Percentiles rank a stretch among this genome's conserved stretches.
Conservation (phyloP, 2,113 vertebrate genomes). For the Pantherophis guttatus region DNA sequence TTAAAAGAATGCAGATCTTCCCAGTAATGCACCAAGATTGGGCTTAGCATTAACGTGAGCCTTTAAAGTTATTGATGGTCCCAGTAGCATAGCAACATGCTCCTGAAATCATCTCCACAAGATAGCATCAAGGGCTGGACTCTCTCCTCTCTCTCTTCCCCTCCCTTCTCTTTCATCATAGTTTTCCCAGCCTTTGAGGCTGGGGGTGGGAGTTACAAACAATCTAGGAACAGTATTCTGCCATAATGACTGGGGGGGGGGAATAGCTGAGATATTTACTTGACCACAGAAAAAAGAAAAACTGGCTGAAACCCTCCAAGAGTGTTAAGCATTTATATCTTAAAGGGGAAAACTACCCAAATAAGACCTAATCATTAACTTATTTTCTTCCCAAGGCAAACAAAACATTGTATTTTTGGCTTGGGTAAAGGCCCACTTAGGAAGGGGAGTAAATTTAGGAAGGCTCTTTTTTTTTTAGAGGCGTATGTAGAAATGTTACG, state of each 20-base stretch:
- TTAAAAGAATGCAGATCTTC: conserved; percentile 8
- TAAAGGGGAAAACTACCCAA: background rate
- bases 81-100: background rate
- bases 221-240: background rate
- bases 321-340: background rate
- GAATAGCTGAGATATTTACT: background rate
- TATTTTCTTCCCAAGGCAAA: background rate
- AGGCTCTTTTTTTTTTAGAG: background rate
- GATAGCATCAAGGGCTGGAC: conserved; percentile 3
- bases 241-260: background rate
- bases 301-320: background rate
- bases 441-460: background rate
- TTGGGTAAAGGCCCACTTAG: background rate
- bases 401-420: background rate
- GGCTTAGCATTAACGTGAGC: conserved; percentile 22
- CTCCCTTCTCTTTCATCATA: conserved; percentile 16
- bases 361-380: background rate
- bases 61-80: conserved; percentile 34
- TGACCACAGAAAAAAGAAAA: background rate
- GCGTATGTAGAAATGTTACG: background rate
- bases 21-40: conserved; percentile 17
- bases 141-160: background rate
- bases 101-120: background rate
- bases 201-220: background rate
- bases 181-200: background rate